phyloP scores from a whole-genome alignment of 2,888 invertebrate species.

The Drosophila lutescens region DNA sequence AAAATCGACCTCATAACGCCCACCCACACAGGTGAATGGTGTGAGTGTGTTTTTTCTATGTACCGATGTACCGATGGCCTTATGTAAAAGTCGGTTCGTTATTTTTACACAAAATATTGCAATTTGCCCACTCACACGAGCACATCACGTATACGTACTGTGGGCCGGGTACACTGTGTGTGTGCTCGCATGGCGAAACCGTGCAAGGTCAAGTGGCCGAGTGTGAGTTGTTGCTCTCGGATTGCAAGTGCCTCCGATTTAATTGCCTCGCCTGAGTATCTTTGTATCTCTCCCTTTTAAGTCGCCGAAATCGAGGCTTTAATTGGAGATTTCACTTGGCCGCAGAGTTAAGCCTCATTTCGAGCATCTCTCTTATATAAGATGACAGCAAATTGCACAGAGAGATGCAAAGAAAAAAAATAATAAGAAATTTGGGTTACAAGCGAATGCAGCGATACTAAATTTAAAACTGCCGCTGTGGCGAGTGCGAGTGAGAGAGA shows the following conservation, averaged over 20 bases:
- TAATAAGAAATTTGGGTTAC: constrained; percentile 44
- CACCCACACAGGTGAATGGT: constrained; percentile 32
- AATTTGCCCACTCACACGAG: constrained; percentile 22
- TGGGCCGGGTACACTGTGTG: background rate
- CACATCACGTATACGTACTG: constrained; percentile 37
- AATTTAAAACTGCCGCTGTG: constrained; percentile 35
- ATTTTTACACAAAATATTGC: constrained; percentile 48
- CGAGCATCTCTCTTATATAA: constrained; percentile 44
- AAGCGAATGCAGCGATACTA: constrained; percentile 49
- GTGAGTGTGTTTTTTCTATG: constrained; percentile 1
- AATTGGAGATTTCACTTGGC: constrained; percentile 42
- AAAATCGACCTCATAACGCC: constrained; percentile 68
- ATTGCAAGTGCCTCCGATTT: constrained; percentile 57
- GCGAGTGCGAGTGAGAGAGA: constrained; percentile 9
- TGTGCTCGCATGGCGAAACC: constrained; percentile 27
- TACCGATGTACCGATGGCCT: constrained; percentile 37
- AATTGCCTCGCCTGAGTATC: constrained; percentile 53
- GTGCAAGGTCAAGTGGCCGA: constrained; percentile 76
- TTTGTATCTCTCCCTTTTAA: constrained; percentile 1
- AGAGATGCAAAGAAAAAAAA: background rate
- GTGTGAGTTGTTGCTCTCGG: constrained; percentile 34
- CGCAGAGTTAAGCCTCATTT: too few relatives aligned
- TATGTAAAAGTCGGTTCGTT: constrained; percentile 58
- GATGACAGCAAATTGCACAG: constrained; percentile 18
- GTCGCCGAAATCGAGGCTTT: constrained; percentile 28